A percentile compares a stretch with the other conserved stretches of the same genome.
phyloP scores from a whole-genome alignment of 1,140 invertebrate genomes.

The Zaprionus lachaisei region DNA sequence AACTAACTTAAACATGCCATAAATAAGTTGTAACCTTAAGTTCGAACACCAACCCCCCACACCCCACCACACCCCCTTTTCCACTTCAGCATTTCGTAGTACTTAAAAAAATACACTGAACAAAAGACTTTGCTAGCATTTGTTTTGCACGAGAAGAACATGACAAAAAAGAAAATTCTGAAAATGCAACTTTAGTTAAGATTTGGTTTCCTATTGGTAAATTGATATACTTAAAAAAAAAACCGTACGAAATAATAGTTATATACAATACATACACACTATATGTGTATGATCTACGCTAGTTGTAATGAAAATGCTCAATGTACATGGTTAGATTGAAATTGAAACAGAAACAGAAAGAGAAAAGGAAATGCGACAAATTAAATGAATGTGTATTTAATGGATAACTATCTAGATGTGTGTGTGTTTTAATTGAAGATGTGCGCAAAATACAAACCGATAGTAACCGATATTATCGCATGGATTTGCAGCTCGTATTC shows the following conservation, averaged over 20 bases:
- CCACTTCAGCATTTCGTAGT: constrained; percentile 27
- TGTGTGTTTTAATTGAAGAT: constrained; percentile 26
- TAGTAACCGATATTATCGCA: constrained; percentile 12
- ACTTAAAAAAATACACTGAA: constrained; percentile 69
- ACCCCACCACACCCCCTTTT: neutral
- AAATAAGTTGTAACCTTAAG: constrained; percentile 76
- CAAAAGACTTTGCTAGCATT: constrained; percentile 64
- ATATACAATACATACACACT: constrained; percentile 14
- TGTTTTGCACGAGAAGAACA: constrained; percentile 26
- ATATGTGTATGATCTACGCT: constrained; percentile 23
- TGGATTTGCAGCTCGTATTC: constrained; percentile 1
- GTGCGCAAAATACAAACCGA: constrained; percentile 14
- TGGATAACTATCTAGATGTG: constrained; percentile 10
- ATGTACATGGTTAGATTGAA: constrained; percentile 60
- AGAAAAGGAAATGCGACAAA: constrained; percentile 16
- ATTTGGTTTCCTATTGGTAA: constrained; percentile 63
- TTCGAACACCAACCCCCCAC: constrained; percentile 23
- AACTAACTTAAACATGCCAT: constrained; percentile 82
- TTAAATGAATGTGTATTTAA: constrained; percentile 36
- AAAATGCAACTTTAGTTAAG: constrained; percentile 46
- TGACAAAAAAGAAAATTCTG: neutral
- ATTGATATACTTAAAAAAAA: constrained; percentile 64
- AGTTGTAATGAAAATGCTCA: constrained; percentile 66
- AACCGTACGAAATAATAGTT: constrained; percentile 38
- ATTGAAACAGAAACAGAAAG: constrained; percentile 25